Evolutionary conservation across 2,888 invertebrate species (phyloP), one percentile per base, ranked within the genome.

Genomic region (Morpho achilles): DNA sequence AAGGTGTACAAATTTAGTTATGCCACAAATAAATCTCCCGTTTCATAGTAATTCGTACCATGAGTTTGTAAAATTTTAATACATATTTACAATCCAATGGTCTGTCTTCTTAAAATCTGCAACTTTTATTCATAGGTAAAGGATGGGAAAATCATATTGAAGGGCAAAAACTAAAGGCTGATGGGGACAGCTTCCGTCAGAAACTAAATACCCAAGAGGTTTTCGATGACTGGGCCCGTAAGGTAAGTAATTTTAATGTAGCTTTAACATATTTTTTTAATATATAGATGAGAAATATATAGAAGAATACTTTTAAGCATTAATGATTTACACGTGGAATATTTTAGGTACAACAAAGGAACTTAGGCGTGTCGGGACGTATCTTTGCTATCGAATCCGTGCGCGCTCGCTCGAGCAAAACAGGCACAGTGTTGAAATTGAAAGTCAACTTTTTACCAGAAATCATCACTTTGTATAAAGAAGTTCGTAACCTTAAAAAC

Each of bases 91-190:
- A 5, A 32, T 32, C 32, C 32, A 3, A 32, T 32, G 32, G 32
- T 32, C 5, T 32, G 32, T 32, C 32, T 32, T 32, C 32, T 32
- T 5, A 32, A 32, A 32, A 32, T 32, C 32, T 32, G 5, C 32
- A 32, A 22, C 42, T 43, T 51, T 43, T 7, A 16, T 60, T 47
- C 55, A n/a, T 62, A 94, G 95, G 96, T 51, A 98, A 98, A 83
- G 98, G 98, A 45, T 99, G 99, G 99, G 99, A 99, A 82, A 98
- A 97, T 70, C 99, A 99, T 80, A 97, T 99, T 52, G 99, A 99
- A 85, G 99, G 99, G 8, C 98, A 99, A 79, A 98, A 98, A 77
- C 89, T 98, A 57, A 99, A 99, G 84, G 97, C 96, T 4, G 99
- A 99, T 76, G 99, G 99, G 4, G 99, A 99, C 78, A 99, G 98